Evolutionary conservation across 1,140 invertebrate species (phyloP), one percentile per base, ranked within the genome.

Genomic region (Chlorops oryzae): DNA sequence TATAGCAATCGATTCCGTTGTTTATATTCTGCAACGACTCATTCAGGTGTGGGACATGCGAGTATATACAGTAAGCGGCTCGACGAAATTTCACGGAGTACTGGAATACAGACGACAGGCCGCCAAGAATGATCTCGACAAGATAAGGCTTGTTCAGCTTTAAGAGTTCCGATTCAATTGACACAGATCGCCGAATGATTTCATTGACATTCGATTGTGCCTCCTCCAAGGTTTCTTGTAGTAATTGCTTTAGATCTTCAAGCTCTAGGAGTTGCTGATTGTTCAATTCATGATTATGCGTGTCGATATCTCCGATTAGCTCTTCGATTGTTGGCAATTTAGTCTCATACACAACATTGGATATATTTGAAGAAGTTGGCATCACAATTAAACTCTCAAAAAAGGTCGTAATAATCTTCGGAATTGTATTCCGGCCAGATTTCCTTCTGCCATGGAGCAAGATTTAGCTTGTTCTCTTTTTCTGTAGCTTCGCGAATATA

Each of bases 11-110:
- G 3, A 62, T 59, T 25, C 65, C 65, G 6, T 52, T 59, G 22
- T 62, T 61, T 12, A 69, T 49, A 32, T 60, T 40, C 6, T 65
- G 56, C 34, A 69, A 25, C 2, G 59, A 63, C 24, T 46, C 50
- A 13, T 54, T 63, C 21, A 69, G 52, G 39, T 69, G 59, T 3
- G 65, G 65, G 1, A 65, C 57, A 40, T 59, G 57, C 0, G 65
- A 65, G 38, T 69, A 69, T 40, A 61, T 62, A 45, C 65, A 69
- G 21, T 69, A 69, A 43, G 65, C 65, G 5, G 65, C 63, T 22
- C 61, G 58, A 0, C 42, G 22, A 9, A 39, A 54, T 5, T 57
- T 56, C 1, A 58, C 61, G 52, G 61, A 62, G 17, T 53, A 51
- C 3, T 54, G 47, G 55, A 58, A 68, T 47, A 69, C 62, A 17